Percentiles rank a stretch among this genome's conserved stretches.
Evolutionary conservation across 2,888 invertebrate species (phyloP).

Genomic region (Nineta flava): DNA sequence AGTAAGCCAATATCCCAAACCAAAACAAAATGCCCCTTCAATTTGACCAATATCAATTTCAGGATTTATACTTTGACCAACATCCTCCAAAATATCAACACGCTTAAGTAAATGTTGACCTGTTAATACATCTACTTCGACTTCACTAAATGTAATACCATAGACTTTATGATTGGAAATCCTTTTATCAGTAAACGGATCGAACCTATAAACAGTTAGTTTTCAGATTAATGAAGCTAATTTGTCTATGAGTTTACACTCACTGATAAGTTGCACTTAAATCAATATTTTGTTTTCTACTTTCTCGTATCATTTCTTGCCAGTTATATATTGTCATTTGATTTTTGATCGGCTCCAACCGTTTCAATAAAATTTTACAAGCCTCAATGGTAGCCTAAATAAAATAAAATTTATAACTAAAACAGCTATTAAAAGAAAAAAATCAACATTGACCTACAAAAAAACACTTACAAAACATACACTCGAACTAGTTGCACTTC

Average conservation of each 20-base stretch:
- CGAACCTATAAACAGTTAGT: too few species aligned
- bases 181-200: too few species aligned
- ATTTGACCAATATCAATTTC: slow-evolving; percentile 59
- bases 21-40: slow-evolving; percentile 72
- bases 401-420: slow-evolving; percentile 11
- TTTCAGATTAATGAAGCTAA: too few species aligned
- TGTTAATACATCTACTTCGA: slow-evolving; percentile 63
- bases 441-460: background rate
- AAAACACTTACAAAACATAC: slow-evolving; percentile 20
- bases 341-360: slow-evolving; percentile 29
- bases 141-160: slow-evolving; percentile 46
- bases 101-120: slow-evolving; percentile 53
- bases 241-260: background rate
- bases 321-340: slow-evolving; percentile 31
- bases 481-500: slow-evolving; percentile 30
- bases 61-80: slow-evolving; percentile 56
- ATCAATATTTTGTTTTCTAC: slow-evolving; percentile 17
- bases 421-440: background rate
- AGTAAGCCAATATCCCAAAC: slow-evolving; percentile 55
- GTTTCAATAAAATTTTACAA: slow-evolving; percentile 30
- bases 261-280: slow-evolving; percentile 19
- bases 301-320: slow-evolving; percentile 22
- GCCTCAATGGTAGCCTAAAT: slow-evolving; percentile 34
- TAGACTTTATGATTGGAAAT: slow-evolving; percentile 39
- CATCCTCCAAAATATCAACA: slow-evolving; percentile 58